Base-by-base conservation (phyloP, 2,797 vertebrate species). In the Bradypodion pumilum region DNA sequence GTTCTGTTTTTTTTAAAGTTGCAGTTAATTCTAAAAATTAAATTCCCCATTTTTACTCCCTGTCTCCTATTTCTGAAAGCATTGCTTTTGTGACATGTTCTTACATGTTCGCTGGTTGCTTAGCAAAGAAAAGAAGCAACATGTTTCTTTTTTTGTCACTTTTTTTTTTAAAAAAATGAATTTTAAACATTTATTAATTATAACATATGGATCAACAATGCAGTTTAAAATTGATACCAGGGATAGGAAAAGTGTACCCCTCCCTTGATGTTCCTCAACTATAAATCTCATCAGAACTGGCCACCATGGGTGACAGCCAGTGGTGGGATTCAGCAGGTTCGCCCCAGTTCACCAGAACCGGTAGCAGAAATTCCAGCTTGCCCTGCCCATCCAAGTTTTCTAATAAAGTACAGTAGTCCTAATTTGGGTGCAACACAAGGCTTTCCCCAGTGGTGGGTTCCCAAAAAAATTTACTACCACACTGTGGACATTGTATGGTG, bases 1-100 rank as follows among this genome's bases (percentile, higher is more conserved):
- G 72, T 81, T 80, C 91, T 74, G 72, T 60, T n/a, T 42, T 21
- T 21, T 7, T 23, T 1, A 2, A 52, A 23, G 77, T 70, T 60
- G 8, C 80, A 89, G 92, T 88, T 87, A 86, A 86, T 91, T 89
- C 76, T 80, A 83, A 80, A 86, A 56, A 89, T 88, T 15, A 90
- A 91, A 82, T 70, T 86, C 82, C 86, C 82, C 84, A 83, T 82
- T 84, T 62, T 88, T 79, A 89, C 86, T 59, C 27, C 60, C 0
- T 69, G 81, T 89, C 25, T 88, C 52, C 83, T 80, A 8, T 80
- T 79, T 81, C 78, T 85, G 86, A 83, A 91, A 15, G 86, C 87
- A 88, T 89, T 87, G 87, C 85, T 84, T 70, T 89, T 87, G 90
- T 78, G 85, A 86, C 87, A 79, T 75, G 0, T 29, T 75, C 25